These are phyloP conservation scores for Diplazon laetatorius DNA, from an alignment of 2,888 invertebrate species.

Conservation along the genomic window DNA sequence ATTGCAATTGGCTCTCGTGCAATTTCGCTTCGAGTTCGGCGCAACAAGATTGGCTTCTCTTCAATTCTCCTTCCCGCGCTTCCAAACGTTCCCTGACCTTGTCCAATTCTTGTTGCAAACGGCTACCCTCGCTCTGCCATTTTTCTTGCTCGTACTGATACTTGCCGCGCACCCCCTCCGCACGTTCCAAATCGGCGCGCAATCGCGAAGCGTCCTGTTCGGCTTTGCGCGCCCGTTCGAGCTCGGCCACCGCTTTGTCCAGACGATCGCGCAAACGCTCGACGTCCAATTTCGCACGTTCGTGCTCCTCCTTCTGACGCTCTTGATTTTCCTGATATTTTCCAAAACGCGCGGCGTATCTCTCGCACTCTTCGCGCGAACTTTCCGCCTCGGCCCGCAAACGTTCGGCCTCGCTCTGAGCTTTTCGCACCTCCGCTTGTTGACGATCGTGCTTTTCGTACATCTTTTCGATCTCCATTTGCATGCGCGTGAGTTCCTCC, in stretches of 20 bases:
- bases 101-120: constrained; percentile 85
- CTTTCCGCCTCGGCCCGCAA: constrained; percentile 89
- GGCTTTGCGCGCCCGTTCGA: constrained; percentile 89
- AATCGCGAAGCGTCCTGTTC: constrained; percentile 87
- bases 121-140: constrained; percentile 85
- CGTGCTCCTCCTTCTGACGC: constrained; percentile 89
- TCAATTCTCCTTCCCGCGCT: constrained; percentile 89
- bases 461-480: constrained; percentile 94
- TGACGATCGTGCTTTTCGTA: constrained; percentile 95
- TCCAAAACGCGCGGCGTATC: constrained; percentile 88
- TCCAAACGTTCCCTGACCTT: constrained; percentile 91
- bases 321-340: constrained; percentile 89
- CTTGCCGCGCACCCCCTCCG: constrained; percentile 91
- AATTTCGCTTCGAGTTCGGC: constrained; percentile 89
- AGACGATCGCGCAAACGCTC: constrained; percentile 91
- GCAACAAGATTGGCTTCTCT: constrained; percentile 86
- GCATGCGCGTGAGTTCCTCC: constrained; percentile 93
- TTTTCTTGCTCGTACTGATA: constrained; percentile 90
- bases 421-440: constrained; percentile 91
- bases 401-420: constrained; percentile 90
- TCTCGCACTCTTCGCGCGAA: constrained; percentile 90
- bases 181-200: constrained; percentile 88
- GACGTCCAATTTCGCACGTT: constrained; percentile 90
- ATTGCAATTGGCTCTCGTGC: constrained; percentile 91
- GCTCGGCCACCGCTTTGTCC: constrained; percentile 91